A percentile compares a stretch with the other conserved stretches of the same genome.
Evolutionary conservation across 2,888 invertebrate species (phyloP).

Genomic region (Sphinx pinastri): DNA sequence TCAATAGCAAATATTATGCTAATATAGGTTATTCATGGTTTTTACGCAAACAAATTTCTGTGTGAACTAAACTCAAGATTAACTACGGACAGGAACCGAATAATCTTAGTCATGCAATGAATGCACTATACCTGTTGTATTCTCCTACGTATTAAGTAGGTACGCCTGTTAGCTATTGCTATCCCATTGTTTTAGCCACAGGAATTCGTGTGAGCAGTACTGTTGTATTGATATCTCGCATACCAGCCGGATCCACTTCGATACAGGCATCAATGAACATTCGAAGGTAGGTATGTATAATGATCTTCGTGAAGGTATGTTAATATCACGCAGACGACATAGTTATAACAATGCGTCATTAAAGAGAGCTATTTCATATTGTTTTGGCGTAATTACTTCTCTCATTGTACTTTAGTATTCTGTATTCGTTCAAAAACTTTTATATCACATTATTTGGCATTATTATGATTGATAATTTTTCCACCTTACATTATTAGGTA

Average conservation of each 20-base stretch:
- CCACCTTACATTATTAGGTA: no score
- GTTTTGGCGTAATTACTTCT: neutral
- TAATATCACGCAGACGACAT: neutral
- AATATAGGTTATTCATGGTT: no score
- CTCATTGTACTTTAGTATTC: no score
- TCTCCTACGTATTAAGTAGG: constrained; percentile 8
- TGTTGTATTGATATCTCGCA: constrained; percentile 53
- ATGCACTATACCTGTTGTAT: constrained; percentile 11
- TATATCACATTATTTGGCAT: no score
- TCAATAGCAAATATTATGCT: no score
- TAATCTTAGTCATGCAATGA: constrained; percentile 12
- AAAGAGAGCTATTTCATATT: neutral
- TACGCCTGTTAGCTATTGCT: constrained; percentile 35
- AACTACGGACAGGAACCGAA: neutral
- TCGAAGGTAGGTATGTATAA: constrained; percentile 3
- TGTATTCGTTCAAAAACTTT: no score
- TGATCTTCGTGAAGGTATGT: neutral
- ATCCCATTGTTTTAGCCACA: constrained; percentile 52
- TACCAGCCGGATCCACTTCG: constrained; percentile 41
- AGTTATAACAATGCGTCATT: no score
- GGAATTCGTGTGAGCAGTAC: constrained; percentile 64
- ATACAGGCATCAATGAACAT: constrained; percentile 38
- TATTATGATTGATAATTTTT: no score
- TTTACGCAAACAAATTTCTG: neutral
- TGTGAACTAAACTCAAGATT: neutral